These are phyloP conservation scores for Perca schrenkii DNA, from an alignment of 2,113 vertebrate species.

Conservation along the genomic window DNA sequence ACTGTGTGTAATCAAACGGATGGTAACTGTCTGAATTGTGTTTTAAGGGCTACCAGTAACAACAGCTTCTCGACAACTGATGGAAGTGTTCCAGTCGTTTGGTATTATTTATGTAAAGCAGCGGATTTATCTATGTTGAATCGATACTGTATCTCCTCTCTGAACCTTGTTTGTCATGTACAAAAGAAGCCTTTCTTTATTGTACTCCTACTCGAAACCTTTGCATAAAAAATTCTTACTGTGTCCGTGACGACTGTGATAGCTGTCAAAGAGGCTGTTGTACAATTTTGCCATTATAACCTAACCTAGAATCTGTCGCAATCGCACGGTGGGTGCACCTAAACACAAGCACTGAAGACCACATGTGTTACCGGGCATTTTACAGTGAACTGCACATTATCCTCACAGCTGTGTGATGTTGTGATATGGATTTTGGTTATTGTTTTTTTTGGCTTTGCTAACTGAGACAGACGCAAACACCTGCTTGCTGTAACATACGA, in stretches of 20 bases:
- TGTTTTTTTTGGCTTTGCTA: slow-evolving; percentile 39
- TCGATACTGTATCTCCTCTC: slow-evolving; percentile 50
- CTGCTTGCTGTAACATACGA: slow-evolving; percentile 77
- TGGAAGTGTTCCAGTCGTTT: slow-evolving; percentile 40
- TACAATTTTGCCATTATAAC: slow-evolving; percentile 53
- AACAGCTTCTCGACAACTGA: slow-evolving; percentile 37
- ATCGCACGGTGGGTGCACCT: slow-evolving; percentile 62
- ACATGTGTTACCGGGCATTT: slow-evolving; percentile 73
- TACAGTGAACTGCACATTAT: slow-evolving; percentile 44
- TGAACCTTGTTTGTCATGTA: slow-evolving; percentile 68
- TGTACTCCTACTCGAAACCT: slow-evolving; percentile 37
- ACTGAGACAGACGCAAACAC: slow-evolving; percentile 45
- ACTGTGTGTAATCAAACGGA: slow-evolving; percentile 54
- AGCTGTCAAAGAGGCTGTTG: slow-evolving; percentile 65
- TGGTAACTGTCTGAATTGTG: slow-evolving; percentile 60
- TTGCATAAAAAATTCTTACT: slow-evolving; percentile 76
- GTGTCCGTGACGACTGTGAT: slow-evolving; percentile 83
- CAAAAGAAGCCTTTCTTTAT: slow-evolving; percentile 37
- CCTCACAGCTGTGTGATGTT: slow-evolving; percentile 40
- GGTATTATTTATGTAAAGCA: slow-evolving; percentile 58
- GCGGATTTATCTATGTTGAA: slow-evolving; percentile 39
- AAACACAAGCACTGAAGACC: slow-evolving; percentile 72
- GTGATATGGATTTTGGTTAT: slow-evolving; percentile 14
- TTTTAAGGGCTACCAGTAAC: slow-evolving; percentile 81
- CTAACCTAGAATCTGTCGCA: slow-evolving; percentile 35